Percentiles rank a stretch among this genome's conserved stretches.
Conservation (phyloP, 1,140 invertebrate genomes). For the Ostrea denselamellosa region DNA sequence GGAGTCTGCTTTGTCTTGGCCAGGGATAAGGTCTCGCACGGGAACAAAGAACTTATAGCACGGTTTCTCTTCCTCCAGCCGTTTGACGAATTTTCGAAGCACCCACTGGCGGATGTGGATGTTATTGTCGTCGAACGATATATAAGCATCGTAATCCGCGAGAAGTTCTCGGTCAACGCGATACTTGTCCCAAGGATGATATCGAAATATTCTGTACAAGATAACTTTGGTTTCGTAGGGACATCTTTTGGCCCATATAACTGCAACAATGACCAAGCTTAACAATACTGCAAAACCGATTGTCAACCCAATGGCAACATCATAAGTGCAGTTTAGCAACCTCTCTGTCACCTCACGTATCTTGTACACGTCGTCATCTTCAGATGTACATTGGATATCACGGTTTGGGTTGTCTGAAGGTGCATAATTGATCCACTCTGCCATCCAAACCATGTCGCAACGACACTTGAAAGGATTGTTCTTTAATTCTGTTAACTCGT, state of each 20-base stretch:
- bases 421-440: constrained; percentile 49
- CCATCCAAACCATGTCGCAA: constrained; percentile 57
- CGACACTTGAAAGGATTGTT: constrained; percentile 49
- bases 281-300: constrained; percentile 51
- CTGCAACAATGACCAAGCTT: constrained; percentile 41
- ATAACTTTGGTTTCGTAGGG: constrained; percentile 58
- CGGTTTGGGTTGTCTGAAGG: constrained; percentile 5
- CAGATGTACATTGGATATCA: constrained; percentile 34
- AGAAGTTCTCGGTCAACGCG: constrained; percentile 40
- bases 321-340: constrained; percentile 47
- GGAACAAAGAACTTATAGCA: constrained; percentile 53
- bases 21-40: constrained; percentile 26
- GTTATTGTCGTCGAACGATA: constrained; percentile 52
- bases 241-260: constrained; percentile 54
- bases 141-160: constrained; percentile 41
- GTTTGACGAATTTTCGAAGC: constrained; percentile 45
- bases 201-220: constrained; percentile 42
- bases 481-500: constrained; percentile 12
- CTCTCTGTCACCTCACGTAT: constrained; percentile 51
- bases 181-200: constrained; percentile 54
- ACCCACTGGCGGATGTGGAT: constrained; percentile 58
- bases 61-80: constrained; percentile 47
- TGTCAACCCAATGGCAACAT: constrained; percentile 50
- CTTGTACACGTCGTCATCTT: constrained; percentile 39
- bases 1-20: constrained; percentile 18